phyloP scores from a whole-genome alignment of 2,888 invertebrate genomes.

The Chesias legatella region DNA sequence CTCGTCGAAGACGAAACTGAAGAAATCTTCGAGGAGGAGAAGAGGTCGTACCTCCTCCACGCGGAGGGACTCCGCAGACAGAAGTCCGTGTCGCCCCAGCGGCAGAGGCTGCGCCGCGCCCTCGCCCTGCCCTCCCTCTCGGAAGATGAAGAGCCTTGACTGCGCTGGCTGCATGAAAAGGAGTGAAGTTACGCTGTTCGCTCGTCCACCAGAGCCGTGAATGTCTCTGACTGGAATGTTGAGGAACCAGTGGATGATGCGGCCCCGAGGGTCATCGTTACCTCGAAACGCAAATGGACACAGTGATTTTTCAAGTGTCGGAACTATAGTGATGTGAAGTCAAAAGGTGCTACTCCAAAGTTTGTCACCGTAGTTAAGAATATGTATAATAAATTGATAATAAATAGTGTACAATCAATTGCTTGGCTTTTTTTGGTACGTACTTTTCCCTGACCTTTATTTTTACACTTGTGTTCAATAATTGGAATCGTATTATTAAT shows the following conservation, averaged over 20 bases:
- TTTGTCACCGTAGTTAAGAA: constrained; percentile 42
- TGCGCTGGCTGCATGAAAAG: constrained; percentile 31
- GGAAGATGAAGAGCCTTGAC: constrained; percentile 75
- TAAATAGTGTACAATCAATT: constrained; percentile 28
- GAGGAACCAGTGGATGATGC: constrained; percentile 30
- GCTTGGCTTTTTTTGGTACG: constrained; percentile 22
- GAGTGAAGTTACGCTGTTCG: constrained; percentile 57
- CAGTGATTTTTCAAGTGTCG: constrained; percentile 30
- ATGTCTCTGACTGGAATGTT: constrained; percentile 33
- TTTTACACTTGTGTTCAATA: too few species aligned
- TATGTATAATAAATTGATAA: constrained; percentile 37
- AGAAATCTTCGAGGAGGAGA: constrained; percentile 51
- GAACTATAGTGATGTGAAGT: constrained; percentile 50
- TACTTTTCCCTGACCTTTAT: background rate
- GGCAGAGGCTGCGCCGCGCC: constrained; percentile 60
- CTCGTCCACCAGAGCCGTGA: constrained; percentile 34
- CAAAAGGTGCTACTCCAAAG: constrained; percentile 40
- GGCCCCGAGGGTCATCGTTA: constrained; percentile 35
- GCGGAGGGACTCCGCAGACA: constrained; percentile 62
- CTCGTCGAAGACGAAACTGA: constrained; percentile 61
- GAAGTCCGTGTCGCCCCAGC: constrained; percentile 67
- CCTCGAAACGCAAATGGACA: constrained; percentile 29
- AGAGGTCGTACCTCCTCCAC: constrained; percentile 53
- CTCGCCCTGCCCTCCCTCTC: constrained; percentile 69
- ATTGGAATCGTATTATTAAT: too few species aligned